Percentiles rank a stretch among this genome's conserved stretches.
phyloP scores from a whole-genome alignment of 2,888 invertebrate species.

The Cordilura impudica region DNA sequence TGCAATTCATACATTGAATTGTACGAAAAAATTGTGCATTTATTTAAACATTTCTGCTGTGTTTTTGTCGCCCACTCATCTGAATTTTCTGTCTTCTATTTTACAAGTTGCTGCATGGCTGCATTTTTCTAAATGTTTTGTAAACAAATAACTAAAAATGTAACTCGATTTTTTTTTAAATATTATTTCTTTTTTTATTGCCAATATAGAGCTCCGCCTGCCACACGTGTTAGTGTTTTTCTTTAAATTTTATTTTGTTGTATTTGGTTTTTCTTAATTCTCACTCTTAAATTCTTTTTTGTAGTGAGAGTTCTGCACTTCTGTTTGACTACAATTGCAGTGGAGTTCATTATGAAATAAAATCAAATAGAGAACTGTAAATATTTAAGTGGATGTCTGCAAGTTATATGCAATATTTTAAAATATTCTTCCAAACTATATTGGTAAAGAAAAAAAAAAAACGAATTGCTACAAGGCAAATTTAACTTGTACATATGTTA shows the following conservation, averaged over 20 bases:
- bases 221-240: slow-evolving; percentile 52
- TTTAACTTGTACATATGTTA: too few relatives aligned
- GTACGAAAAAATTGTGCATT: slow-evolving; percentile 33
- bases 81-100: neutral
- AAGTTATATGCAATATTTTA: too few relatives aligned
- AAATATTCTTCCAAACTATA: too few relatives aligned
- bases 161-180: slow-evolving; percentile 19
- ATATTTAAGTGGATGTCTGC: too few relatives aligned
- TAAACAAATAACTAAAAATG: slow-evolving; percentile 46
- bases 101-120: slow-evolving; percentile 20
- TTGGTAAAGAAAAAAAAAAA: too few relatives aligned
- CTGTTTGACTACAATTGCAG: slow-evolving; percentile 32
- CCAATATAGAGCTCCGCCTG: slow-evolving; percentile 62
- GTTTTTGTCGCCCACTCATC: slow-evolving; percentile 43
- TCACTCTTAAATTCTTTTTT: neutral
- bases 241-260: neutral
- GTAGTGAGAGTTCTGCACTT: neutral
- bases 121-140: slow-evolving; percentile 60
- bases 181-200: slow-evolving; percentile 4
- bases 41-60: slow-evolving; percentile 35
- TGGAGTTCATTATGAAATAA: slow-evolving; percentile 20
- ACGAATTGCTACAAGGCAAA: too few relatives aligned
- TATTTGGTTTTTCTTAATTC: slow-evolving; percentile 22
- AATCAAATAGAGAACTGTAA: too few relatives aligned
- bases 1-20: slow-evolving; percentile 47